phyloP scores from a whole-genome alignment of 53 echinoderm and acorn worm species.

The Antedon mediterranea region DNA sequence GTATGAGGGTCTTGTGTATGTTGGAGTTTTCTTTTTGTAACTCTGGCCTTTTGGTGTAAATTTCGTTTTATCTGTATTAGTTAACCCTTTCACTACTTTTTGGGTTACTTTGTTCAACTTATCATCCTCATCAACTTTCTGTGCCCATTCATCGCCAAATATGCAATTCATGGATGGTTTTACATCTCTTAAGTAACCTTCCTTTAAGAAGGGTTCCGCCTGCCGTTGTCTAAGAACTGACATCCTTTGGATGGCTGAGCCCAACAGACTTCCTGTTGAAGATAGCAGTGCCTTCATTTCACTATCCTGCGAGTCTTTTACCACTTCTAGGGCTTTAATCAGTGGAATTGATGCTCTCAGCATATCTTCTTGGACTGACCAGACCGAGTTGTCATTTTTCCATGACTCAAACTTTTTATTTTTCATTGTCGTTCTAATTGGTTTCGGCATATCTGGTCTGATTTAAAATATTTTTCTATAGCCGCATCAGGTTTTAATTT shows the following conservation, averaged over 20 bases:
- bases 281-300: background rate
- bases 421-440: no score
- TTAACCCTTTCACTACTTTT: background rate
- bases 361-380: slow-evolving; percentile 23
- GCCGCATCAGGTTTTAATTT: no score
- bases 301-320: background rate
- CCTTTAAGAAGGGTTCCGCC: slow-evolving; percentile 10
- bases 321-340: slow-evolving; percentile 11
- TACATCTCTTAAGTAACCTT: slow-evolving; percentile 12
- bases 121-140: slow-evolving; percentile 19
- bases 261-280: slow-evolving; percentile 14
- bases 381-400: slow-evolving; percentile 22
- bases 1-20: no score
- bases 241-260: slow-evolving; percentile 17
- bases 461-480: no score
- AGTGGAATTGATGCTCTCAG: slow-evolving; percentile 6
- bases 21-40: no score
- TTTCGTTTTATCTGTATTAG: no score
- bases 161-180: slow-evolving; percentile 14
- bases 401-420: slow-evolving; percentile 24
- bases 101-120: slow-evolving; percentile 11
- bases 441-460: no score
- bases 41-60: no score
- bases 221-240: slow-evolving; percentile 12
- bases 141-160: slow-evolving; percentile 14